phyloP scores from a whole-genome alignment of 2,888 invertebrate species.

The Hesperia comma region DNA sequence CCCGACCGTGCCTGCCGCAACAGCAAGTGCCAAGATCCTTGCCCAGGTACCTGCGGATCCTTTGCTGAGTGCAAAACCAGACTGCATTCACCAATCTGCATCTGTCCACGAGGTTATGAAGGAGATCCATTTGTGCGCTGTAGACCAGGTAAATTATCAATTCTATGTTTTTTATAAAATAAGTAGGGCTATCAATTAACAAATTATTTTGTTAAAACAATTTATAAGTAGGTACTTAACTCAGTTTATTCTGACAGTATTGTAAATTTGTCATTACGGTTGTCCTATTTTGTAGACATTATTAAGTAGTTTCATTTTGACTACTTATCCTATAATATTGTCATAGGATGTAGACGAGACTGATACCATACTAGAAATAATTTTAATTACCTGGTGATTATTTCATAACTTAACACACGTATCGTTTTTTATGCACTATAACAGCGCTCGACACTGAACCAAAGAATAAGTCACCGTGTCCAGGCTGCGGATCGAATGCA shows the following conservation, averaged over 20 bases:
- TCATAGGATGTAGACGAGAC: no score
- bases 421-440: conserved; percentile 45
- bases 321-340: no score
- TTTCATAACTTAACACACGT: not conserved
- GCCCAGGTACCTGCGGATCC: conserved; percentile 90
- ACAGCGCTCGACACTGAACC: conserved; percentile 62
- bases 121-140: conserved; percentile 91
- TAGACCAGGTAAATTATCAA: conserved; percentile 78
- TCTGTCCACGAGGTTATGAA: conserved; percentile 86
- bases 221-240: no score
- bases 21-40: conserved; percentile 88
- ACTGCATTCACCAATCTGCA: conserved; percentile 90
- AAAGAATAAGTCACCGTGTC: conserved; percentile 82
- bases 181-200: no score
- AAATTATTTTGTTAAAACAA: no score
- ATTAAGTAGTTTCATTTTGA: no score
- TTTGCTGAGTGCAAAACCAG: conserved; percentile 89
- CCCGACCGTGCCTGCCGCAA: conserved; percentile 86
- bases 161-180: not conserved
- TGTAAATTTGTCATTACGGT: no score
- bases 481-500: conserved; percentile 90
- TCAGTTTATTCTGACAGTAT: no score
- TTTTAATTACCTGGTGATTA: no score
- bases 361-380: no score
- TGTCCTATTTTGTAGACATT: no score